Percentiles rank a stretch among this genome's conserved stretches.
Evolutionary conservation across 1,140 invertebrate species (phyloP).

Genomic region (Brachionus paranguensis): DNA sequence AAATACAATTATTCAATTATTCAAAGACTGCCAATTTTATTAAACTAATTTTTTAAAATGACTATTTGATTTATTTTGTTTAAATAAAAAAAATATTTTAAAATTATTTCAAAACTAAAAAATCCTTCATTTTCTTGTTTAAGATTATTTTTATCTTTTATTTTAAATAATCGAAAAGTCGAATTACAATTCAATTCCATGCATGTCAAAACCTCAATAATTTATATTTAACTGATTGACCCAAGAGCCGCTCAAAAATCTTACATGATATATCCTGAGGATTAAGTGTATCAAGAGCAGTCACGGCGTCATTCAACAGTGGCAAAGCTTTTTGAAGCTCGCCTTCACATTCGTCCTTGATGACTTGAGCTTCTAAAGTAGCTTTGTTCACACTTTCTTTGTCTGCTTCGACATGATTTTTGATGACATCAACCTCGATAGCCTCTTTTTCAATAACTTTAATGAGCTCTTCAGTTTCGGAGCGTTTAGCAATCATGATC

Average conservation of each 20-base stretch:
- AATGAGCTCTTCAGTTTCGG: slow-evolving; percentile 53
- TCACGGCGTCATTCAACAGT: slow-evolving; percentile 52
- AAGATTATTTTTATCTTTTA: too few species aligned
- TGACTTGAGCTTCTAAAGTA: slow-evolving; percentile 50
- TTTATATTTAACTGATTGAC: too few species aligned
- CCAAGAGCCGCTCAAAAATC: not conserved
- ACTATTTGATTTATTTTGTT: too few species aligned
- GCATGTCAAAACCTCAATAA: too few species aligned
- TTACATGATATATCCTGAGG: slow-evolving; percentile 49
- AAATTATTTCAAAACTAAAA: too few species aligned
- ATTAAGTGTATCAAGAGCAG: slow-evolving; percentile 54
- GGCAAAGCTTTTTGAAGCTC: slow-evolving; percentile 53
- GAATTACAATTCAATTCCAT: too few species aligned
- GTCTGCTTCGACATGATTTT: slow-evolving; percentile 51
- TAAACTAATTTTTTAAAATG: too few species aligned
- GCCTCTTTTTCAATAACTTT: slow-evolving; percentile 53
- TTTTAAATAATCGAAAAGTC: too few species aligned
- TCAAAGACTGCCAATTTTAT: too few species aligned
- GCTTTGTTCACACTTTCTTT: slow-evolving; percentile 50
- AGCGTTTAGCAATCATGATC: slow-evolving; percentile 50
- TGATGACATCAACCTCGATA: slow-evolving; percentile 51
- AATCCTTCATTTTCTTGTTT: too few species aligned
- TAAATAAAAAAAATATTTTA: too few species aligned
- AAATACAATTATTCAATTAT: too few species aligned
- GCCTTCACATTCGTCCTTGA: slow-evolving; percentile 56